Percentiles rank a stretch among this genome's conserved stretches.
phyloP scores from a whole-genome alignment of 2,797 vertebrate genomes.

The Amblyraja radiata region DNA sequence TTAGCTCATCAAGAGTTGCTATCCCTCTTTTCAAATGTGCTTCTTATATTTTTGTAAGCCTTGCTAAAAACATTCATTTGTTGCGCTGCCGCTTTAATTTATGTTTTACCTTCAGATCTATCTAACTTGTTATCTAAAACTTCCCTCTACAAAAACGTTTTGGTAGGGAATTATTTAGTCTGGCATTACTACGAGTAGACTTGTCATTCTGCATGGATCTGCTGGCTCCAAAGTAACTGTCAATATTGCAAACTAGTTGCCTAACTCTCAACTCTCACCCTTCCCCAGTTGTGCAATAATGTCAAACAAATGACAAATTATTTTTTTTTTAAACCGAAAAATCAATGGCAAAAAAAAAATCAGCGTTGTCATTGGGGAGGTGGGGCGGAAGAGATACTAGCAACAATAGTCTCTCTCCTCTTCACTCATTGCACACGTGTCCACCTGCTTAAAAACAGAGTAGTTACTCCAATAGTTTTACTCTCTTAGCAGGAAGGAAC shows the following conservation, averaged over 20 bases:
- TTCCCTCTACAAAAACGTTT: not conserved
- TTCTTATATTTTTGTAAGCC: not conserved
- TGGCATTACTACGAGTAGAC: not conserved
- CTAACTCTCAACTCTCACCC: not conserved
- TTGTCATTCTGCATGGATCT: not conserved
- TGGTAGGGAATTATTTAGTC: not conserved
- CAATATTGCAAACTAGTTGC: not conserved
- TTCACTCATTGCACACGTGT: not conserved
- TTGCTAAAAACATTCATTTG: not conserved
- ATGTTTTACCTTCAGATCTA: not conserved
- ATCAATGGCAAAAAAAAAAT: not conserved
- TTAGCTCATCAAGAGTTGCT: not conserved
- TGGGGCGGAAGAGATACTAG: not conserved
- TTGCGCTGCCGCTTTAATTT: not conserved
- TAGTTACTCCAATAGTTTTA: not conserved
- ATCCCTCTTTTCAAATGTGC: not conserved
- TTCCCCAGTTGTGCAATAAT: not conserved
- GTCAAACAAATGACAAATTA: not conserved
- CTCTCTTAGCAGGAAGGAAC: not conserved
- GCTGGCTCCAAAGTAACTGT: not conserved
- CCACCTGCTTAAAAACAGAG: not conserved
- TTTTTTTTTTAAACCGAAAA: not conserved
- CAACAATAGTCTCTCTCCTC: not conserved
- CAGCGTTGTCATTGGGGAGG: not conserved
- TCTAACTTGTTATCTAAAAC: not conserved